phyloP scores from a whole-genome alignment of 2,113 vertebrate species.

The Brachirus orientalis region DNA sequence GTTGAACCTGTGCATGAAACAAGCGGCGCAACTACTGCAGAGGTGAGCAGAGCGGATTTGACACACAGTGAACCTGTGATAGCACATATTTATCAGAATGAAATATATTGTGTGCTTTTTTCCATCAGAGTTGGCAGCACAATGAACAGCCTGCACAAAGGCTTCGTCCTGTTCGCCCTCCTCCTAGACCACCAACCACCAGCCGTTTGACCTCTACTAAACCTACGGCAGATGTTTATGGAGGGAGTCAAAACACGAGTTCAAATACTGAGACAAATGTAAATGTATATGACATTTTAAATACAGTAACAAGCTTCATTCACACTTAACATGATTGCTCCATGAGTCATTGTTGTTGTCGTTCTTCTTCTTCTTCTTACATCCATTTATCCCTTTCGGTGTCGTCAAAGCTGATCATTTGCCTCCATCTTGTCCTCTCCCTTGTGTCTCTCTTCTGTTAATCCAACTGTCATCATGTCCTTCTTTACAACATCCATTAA shows the following conservation, averaged over 20 bases:
- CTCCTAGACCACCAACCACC: slow-evolving; percentile 14
- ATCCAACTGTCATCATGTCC: no score
- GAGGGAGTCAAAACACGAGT: not conserved
- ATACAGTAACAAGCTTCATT: not conserved
- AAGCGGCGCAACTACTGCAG: not conserved
- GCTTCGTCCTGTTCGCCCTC: slow-evolving; percentile 15
- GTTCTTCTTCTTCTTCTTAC: no score
- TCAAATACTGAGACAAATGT: not conserved
- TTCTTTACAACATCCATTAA: no score
- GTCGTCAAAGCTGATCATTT: no score
- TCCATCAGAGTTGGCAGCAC: not conserved
- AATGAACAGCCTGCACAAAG: not conserved
- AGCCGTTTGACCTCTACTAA: not conserved
- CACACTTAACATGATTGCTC: not conserved
- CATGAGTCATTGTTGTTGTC: not conserved
- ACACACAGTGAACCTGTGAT: not conserved
- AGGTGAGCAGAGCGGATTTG: slow-evolving; percentile 12
- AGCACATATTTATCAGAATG: not conserved
- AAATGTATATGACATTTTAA: not conserved
- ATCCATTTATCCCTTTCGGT: no score
- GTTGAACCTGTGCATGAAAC: not conserved
- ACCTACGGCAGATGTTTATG: rapidly evolving
- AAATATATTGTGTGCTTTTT: not conserved
- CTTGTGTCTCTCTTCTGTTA: no score
- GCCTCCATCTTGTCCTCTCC: no score